A percentile compares a stretch with the other conserved stretches of the same genome.
Evolutionary conservation across 1,140 invertebrate genomes (phyloP).

Genomic region (Zelostemma sp.): DNA sequence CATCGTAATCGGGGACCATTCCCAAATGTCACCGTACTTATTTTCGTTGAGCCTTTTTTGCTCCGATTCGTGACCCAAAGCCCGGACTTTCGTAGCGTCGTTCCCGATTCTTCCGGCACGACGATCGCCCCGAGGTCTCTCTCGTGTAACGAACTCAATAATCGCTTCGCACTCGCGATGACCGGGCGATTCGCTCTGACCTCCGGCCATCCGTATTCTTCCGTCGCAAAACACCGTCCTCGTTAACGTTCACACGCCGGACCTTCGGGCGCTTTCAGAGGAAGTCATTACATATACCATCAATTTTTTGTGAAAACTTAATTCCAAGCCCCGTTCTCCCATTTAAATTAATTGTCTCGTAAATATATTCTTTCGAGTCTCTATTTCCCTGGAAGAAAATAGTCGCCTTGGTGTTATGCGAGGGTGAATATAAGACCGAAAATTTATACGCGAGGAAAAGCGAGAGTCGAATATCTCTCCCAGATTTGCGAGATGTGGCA

Average conservation of each 20-base stretch:
- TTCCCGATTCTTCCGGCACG: slow-evolving; percentile 56
- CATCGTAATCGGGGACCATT: neutral
- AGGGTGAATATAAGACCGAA: slow-evolving; percentile 11
- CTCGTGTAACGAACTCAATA: slow-evolving; percentile 58
- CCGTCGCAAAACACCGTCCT: slow-evolving; percentile 54
- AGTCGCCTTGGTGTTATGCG: neutral
- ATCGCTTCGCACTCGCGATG: slow-evolving; percentile 54
- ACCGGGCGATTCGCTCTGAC: slow-evolving; percentile 54
- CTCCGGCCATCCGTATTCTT: slow-evolving; percentile 56
- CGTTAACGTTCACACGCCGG: slow-evolving; percentile 49
- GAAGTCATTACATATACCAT: slow-evolving; percentile 26
- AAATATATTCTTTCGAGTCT: too few species aligned
- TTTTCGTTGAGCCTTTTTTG: neutral
- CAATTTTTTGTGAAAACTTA: slow-evolving; percentile 29
- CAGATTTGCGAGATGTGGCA: slow-evolving; percentile 54
- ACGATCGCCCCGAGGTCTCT: slow-evolving; percentile 49
- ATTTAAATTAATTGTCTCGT: slow-evolving; percentile 2
- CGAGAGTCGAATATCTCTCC: slow-evolving; percentile 25
- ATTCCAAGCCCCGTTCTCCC: slow-evolving; percentile 12
- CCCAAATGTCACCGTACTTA: neutral
- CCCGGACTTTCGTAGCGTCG: slow-evolving; percentile 31
- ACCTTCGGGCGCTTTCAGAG: slow-evolving; percentile 23
- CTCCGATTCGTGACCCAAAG: slow-evolving; percentile 42
- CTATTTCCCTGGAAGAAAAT: too few species aligned
- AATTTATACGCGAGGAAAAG: slow-evolving; percentile 20